These are phyloP conservation scores for Maniola jurtina DNA, from an alignment of 1,140 invertebrate species.

Conservation along the genomic window DNA sequence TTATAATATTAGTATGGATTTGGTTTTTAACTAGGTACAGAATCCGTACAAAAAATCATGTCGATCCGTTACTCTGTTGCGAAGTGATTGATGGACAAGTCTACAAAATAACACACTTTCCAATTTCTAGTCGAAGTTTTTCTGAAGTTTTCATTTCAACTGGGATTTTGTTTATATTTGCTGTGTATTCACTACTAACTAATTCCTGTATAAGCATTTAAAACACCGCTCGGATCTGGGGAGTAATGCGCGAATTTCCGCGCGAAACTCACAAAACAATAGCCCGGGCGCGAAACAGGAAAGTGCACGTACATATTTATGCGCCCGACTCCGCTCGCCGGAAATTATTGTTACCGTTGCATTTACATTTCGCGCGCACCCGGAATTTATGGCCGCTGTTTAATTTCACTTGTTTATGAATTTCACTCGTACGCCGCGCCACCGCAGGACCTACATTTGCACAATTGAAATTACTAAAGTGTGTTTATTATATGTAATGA, in stretches of 20 bases:
- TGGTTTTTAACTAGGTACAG: too few relatives aligned
- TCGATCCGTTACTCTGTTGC: too few relatives aligned
- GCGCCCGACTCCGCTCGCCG: slow-evolving; percentile 28
- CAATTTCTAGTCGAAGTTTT: too few relatives aligned
- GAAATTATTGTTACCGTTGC: slow-evolving; percentile 42
- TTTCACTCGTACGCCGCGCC: slow-evolving; percentile 7
- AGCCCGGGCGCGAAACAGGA: slow-evolving; percentile 28
- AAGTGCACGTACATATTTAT: slow-evolving; percentile 37
- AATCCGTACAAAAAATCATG: too few relatives aligned
- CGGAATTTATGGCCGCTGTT: slow-evolving; percentile 34
- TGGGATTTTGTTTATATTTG: too few relatives aligned
- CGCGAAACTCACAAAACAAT: slow-evolving; percentile 21
- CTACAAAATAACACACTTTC: too few relatives aligned
- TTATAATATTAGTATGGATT: too few relatives aligned
- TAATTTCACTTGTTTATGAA: slow-evolving; percentile 37
- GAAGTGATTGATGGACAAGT: too few relatives aligned
- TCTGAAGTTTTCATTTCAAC: too few relatives aligned
- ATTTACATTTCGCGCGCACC: slow-evolving; percentile 39
- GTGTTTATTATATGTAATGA: too few relatives aligned
- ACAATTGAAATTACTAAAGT: too few relatives aligned
- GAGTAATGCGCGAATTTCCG: slow-evolving; percentile 4
- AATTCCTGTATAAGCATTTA: neutral
- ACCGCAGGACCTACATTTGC: neutral
- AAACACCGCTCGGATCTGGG: neutral
- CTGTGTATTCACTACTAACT: too few relatives aligned